These are phyloP conservation scores for Trialeurodes vaporariorum DNA, from an alignment of 1,140 invertebrate genomes.

Conservation along the genomic window DNA sequence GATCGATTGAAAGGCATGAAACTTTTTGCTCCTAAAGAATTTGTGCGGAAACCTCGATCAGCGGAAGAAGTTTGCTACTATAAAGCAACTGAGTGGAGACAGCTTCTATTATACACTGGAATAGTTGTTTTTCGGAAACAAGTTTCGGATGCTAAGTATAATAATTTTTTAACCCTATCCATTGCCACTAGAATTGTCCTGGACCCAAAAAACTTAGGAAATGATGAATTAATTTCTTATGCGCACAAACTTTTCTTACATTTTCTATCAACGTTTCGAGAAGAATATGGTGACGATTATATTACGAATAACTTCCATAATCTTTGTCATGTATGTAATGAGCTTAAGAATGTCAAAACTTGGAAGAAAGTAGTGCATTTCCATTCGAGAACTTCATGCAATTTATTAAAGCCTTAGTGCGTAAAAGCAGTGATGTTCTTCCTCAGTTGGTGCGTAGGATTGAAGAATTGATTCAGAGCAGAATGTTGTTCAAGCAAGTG, in stretches of 20 bases:
- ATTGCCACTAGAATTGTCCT: constrained; percentile 13
- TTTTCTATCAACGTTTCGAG: constrained; percentile 10
- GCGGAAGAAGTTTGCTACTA: constrained; percentile 11
- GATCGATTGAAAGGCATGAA: neutral
- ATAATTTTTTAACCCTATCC: constrained; percentile 14
- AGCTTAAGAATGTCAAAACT: constrained; percentile 30
- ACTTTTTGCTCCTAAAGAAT: neutral
- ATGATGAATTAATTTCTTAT: neutral
- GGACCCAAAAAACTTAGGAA: neutral
- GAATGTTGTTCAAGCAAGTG: neutral
- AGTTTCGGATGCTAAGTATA: constrained; percentile 6
- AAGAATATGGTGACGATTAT: constrained; percentile 18
- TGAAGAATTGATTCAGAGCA: neutral
- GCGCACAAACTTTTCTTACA: constrained; percentile 9
- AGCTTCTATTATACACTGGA: constrained; percentile 35
- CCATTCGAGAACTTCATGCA: constrained; percentile 36
- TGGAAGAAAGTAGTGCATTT: constrained; percentile 33
- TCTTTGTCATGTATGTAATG: constrained; percentile 32
- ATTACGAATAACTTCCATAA: constrained; percentile 26
- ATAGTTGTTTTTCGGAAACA: constrained; percentile 28
- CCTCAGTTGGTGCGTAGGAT: constrained; percentile 27
- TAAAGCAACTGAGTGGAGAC: constrained; percentile 32
- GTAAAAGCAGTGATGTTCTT: constrained; percentile 23
- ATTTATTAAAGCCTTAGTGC: constrained; percentile 26
- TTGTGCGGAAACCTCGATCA: neutral